phyloP scores from a whole-genome alignment of 2,113 vertebrate genomes.

The Heliornis fulica region DNA sequence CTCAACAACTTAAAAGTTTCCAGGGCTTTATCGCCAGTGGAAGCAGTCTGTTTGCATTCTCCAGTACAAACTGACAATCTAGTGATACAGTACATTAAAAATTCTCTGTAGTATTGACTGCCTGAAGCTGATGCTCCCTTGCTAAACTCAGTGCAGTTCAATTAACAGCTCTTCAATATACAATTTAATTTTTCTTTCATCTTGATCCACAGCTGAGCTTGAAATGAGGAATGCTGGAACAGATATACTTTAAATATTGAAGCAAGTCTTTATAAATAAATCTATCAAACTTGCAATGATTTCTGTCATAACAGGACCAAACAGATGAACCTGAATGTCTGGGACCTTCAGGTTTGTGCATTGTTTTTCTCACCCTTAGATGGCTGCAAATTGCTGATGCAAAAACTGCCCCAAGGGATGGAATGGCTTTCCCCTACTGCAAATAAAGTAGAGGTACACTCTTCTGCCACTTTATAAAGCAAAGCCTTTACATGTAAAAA shows the following conservation, averaged over 20 bases:
- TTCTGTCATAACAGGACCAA: slow-evolving; percentile 75
- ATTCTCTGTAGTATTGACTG: slow-evolving; percentile 74
- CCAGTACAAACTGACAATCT: slow-evolving; percentile 73
- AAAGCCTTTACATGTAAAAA: neutral
- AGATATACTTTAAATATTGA: slow-evolving; percentile 79
- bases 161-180: slow-evolving; percentile 86
- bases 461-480: neutral
- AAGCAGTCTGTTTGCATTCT: slow-evolving; percentile 68
- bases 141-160: slow-evolving; percentile 83
- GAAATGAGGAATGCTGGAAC: slow-evolving; percentile 75
- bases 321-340: slow-evolving; percentile 55
- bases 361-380: slow-evolving; percentile 44
- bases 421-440: neutral
- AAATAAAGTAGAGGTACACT: neutral
- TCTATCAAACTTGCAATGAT: slow-evolving; percentile 79
- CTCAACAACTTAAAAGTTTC: slow-evolving; percentile 47
- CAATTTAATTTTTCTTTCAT: slow-evolving; percentile 89
- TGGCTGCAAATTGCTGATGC: neutral
- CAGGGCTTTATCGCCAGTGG: slow-evolving; percentile 36
- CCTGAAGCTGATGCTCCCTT: slow-evolving; percentile 72
- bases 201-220: slow-evolving; percentile 79
- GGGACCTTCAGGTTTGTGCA: neutral
- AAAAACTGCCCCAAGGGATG: neutral
- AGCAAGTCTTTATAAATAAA: slow-evolving; percentile 78
- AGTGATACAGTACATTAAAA: slow-evolving; percentile 75